Evolutionary conservation across 2,113 vertebrate species (phyloP).

Genomic region (Asarcornis scutulata): DNA sequence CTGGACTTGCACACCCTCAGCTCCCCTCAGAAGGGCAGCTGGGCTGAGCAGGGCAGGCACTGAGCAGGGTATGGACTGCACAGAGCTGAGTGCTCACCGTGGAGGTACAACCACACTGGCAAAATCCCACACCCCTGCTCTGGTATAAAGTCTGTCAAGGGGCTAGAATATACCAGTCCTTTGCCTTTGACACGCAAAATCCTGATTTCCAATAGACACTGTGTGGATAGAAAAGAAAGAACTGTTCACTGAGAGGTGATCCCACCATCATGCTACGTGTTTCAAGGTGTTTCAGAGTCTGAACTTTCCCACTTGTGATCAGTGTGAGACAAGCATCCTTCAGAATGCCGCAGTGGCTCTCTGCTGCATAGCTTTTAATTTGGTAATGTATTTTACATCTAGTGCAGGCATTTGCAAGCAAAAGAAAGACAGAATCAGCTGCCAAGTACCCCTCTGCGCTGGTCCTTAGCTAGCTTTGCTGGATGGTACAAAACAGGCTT

Average conservation of each 20-base stretch:
- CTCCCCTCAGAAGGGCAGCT: neutral
- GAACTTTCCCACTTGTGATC: neutral
- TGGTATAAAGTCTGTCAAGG: neutral
- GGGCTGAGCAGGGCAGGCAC: neutral
- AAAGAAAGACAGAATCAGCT: neutral
- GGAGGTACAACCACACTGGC: neutral
- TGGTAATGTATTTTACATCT: neutral
- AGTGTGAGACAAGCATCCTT: neutral
- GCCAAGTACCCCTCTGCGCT: neutral
- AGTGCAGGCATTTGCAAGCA: neutral
- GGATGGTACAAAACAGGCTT: neutral
- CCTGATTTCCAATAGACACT: fast-evolving
- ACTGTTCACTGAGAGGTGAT: neutral
- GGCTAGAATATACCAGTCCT: neutral
- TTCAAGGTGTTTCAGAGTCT: neutral
- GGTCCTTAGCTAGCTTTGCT: neutral
- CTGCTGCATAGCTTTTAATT: conserved; percentile 25
- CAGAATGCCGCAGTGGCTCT: neutral
- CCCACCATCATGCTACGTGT: neutral
- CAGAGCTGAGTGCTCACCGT: neutral
- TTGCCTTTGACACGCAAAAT: neutral
- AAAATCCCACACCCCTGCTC: neutral
- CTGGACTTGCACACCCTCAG: neutral
- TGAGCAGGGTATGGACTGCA: neutral
- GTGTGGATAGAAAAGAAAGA: neutral